These are phyloP conservation scores for Digitonthophagus gazella DNA, from an alignment of 2,888 invertebrate species.

Conservation along the genomic window DNA sequence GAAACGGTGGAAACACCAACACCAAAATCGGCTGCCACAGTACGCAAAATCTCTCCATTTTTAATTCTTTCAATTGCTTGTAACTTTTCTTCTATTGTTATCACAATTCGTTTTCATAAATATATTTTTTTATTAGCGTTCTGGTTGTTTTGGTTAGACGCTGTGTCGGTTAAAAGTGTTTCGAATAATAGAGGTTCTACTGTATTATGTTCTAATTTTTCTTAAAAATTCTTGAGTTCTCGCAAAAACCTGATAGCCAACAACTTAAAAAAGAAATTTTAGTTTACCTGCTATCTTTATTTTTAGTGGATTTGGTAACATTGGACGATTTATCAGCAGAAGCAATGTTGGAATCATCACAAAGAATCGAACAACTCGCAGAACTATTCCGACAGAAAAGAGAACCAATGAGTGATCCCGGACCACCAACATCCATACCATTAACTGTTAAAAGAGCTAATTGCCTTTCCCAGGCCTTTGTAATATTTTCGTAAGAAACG, in stretches of 20 bases:
- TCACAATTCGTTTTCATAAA: too few species aligned
- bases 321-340: slow-evolving; percentile 91
- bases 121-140: too few species aligned
- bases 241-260: neutral
- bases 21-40: too few species aligned
- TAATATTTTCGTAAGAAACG: slow-evolving; percentile 64
- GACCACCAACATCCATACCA: slow-evolving; percentile 76
- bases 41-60: too few species aligned
- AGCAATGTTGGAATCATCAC: slow-evolving; percentile 92
- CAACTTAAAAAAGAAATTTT: neutral
- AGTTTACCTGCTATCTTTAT: slow-evolving; percentile 15
- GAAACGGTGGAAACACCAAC: too few species aligned
- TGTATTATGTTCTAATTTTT: too few species aligned
- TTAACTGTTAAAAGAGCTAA: slow-evolving; percentile 65
- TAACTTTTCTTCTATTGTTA: too few species aligned
- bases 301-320: slow-evolving; percentile 88
- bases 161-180: too few species aligned
- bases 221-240: too few species aligned
- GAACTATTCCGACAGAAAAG: slow-evolving; percentile 75
- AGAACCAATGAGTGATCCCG: slow-evolving; percentile 64
- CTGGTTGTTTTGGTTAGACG: too few species aligned
- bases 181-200: too few species aligned
- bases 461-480: slow-evolving; percentile 68
- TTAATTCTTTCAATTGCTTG: too few species aligned
- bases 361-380: slow-evolving; percentile 86